phyloP scores from a whole-genome alignment of 2,888 invertebrate genomes.

The Cantharis nigra region DNA sequence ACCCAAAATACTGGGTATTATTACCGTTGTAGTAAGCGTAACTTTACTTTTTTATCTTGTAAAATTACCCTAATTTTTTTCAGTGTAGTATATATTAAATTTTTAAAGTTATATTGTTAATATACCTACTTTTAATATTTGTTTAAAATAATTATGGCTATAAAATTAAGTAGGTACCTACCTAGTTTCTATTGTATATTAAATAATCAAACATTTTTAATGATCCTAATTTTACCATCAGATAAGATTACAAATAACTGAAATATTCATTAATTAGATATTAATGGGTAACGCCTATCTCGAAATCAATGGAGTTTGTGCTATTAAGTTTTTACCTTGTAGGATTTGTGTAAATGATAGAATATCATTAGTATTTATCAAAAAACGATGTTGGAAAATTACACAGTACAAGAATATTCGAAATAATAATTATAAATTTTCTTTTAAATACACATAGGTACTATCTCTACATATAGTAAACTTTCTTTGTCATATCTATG shows the following conservation, averaged over 20 bases:
- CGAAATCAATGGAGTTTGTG: background rate
- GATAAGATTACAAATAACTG: background rate
- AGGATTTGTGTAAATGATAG: background rate
- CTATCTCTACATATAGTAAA: background rate
- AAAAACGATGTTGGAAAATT: background rate
- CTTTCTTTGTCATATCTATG: background rate
- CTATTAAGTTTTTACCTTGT: background rate
- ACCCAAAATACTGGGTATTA: too few relatives aligned
- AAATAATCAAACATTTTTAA: background rate
- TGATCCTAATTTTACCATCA: background rate
- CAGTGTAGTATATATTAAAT: too few relatives aligned
- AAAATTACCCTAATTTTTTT: too few relatives aligned
- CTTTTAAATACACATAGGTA: background rate
- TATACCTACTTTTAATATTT: background rate
- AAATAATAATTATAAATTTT: background rate
- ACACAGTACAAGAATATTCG: background rate
- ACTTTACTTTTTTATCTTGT: too few relatives aligned
- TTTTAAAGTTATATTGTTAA: too few relatives aligned
- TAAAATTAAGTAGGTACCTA: background rate
- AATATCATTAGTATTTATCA: background rate
- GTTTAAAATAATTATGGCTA: background rate
- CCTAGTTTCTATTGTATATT: background rate
- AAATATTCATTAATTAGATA: conserved; percentile 2
- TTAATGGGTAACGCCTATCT: background rate
- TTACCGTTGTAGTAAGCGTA: too few relatives aligned